Evolutionary conservation across 2,113 vertebrate genomes (phyloP), one percentile per base, ranked within the genome.

Genomic region (Onychostoma macrolepis): DNA sequence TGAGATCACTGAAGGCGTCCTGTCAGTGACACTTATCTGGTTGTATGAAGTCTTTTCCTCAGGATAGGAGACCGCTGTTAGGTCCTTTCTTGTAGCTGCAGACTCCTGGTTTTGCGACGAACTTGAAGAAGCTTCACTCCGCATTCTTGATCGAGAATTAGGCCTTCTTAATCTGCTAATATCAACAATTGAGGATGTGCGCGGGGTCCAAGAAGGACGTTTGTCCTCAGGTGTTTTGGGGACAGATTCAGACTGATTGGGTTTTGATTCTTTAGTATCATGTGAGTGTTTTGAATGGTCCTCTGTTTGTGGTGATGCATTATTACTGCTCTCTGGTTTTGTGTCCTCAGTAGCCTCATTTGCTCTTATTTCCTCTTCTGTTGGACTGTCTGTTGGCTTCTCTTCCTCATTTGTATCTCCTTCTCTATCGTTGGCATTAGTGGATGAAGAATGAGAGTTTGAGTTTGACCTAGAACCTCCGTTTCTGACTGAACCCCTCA

Each of bases 401-500:
- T 86, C 91, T 38, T 86, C 85, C 12, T 87, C 87, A 33, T 91
- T 26, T 87, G 33, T 90, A 26, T 80, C 72, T 86, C 48, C 89
- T 67, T 61, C 75, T 83, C 21, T 90, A 89, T 90, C 92, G 88
- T 91, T 87, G 41, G 90, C 69, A 10, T 83, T 78, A n/a, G 87
- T 87, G 43, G 89, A 33, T 3, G 85, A 85, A 17, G 90, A 75
- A 0, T 1, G 85, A 1, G 87, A 89, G 84, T 90, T 50, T 1
- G 87, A 88, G 83, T 90, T 48, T 61, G 77, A 63, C 43, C 48
- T 92, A 84, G 90, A 88, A 17, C 21, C 38, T 0, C 87, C 88
- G 2, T 90, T 93, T 86, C 82, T 95, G 84, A 91, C 56, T 11
- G 95, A 93, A 1, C 90, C 92, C 91, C 95, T 96, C 11, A 95